phyloP scores from a whole-genome alignment of 1,140 invertebrate species.

The Bactericera cockerelli region DNA sequence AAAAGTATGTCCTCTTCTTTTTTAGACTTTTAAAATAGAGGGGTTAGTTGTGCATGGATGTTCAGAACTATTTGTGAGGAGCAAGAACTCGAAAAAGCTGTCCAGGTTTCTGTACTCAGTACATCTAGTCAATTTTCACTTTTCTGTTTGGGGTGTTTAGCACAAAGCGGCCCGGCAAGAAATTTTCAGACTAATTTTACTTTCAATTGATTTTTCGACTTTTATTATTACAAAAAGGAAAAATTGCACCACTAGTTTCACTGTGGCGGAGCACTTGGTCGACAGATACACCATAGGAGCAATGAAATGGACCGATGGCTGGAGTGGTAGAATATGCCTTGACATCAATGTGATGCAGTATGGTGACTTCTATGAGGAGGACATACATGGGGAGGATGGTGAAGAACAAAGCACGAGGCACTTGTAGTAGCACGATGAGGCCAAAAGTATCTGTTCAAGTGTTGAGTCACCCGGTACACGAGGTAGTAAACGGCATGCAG shows the following conservation, averaged over 20 bases:
- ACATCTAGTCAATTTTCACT: too few relatives aligned
- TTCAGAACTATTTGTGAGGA: too few relatives aligned
- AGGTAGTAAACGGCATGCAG: neutral
- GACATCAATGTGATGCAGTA: neutral
- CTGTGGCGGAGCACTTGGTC: neutral
- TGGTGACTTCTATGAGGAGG: neutral
- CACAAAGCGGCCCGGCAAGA: too few relatives aligned
- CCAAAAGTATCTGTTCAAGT: neutral
- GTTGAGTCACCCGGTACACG: neutral
- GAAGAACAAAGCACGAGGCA: neutral
- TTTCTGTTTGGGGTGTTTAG: too few relatives aligned
- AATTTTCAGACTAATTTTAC: too few relatives aligned
- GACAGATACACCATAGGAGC: neutral
- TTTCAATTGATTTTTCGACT: too few relatives aligned
- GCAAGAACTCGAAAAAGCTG: too few relatives aligned
- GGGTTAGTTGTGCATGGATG: too few relatives aligned
- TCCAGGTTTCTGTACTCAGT: too few relatives aligned
- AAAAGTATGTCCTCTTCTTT: too few relatives aligned
- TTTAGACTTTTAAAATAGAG: too few relatives aligned
- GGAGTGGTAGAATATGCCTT: neutral
- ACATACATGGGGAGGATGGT: neutral
- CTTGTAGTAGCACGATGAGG: neutral
- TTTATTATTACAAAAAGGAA: too few relatives aligned
- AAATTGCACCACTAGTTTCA: neutral
- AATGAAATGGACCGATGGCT: neutral